phyloP scores from a whole-genome alignment of 1,140 invertebrate species.

The Penaeus indicus region DNA sequence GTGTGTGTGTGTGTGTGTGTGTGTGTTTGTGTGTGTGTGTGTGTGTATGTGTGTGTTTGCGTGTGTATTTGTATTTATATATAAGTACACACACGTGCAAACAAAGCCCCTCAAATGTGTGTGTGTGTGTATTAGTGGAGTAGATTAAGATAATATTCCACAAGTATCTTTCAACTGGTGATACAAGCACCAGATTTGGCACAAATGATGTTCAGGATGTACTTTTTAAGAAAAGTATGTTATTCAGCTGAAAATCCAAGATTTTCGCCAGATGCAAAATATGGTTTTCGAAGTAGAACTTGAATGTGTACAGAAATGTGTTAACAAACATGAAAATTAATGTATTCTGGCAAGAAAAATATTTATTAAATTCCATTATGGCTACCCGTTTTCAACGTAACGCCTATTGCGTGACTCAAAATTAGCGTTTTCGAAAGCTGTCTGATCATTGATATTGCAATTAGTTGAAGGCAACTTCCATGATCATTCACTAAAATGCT shows the following conservation, averaged over 20 bases:
- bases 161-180: background rate
- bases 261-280: background rate
- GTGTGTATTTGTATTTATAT: background rate
- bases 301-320: background rate
- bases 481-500: background rate
- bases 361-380: background rate
- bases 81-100: background rate
- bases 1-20: no score
- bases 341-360: background rate
- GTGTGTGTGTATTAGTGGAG: background rate
- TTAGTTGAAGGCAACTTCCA: background rate
- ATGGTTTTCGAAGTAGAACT: background rate
- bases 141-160: background rate
- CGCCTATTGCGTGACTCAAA: background rate
- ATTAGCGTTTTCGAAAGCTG: background rate
- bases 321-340: background rate
- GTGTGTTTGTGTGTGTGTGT: no score
- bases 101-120: background rate
- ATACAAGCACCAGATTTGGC: background rate
- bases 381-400: background rate
- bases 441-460: background rate
- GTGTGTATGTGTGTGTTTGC: no score
- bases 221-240: constrained; percentile 6
- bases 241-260: background rate
- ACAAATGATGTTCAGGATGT: background rate